Percentiles rank a stretch among this genome's conserved stretches.
These are phyloP conservation scores for Nannospalax galili DNA, from an alignment of 2,113 vertebrate genomes.

Conservation along the genomic window DNA sequence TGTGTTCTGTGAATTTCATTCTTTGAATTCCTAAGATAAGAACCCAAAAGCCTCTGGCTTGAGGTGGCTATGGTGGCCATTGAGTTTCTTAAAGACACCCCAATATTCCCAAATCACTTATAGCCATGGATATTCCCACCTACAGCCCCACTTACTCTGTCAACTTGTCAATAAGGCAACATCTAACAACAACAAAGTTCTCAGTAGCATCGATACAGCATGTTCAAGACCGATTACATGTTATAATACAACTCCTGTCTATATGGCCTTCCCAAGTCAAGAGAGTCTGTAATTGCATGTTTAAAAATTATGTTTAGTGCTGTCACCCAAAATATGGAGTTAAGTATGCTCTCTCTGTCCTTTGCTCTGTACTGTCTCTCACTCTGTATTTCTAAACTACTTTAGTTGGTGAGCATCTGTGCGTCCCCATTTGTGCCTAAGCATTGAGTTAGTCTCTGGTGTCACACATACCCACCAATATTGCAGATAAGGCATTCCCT, in stretches of 20 bases:
- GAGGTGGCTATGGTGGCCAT: too few relatives aligned
- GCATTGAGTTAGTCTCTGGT: slow-evolving; percentile 65
- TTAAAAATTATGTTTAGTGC: neutral
- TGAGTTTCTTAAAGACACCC: too few relatives aligned
- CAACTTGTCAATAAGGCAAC: neutral
- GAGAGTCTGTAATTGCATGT: neutral
- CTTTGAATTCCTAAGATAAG: too few relatives aligned
- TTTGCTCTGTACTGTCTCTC: neutral
- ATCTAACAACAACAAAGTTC: neutral
- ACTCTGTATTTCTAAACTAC: slow-evolving; percentile 39
- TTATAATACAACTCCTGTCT: neutral
- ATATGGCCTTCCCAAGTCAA: neutral
- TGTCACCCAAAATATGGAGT: neutral
- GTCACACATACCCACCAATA: slow-evolving; percentile 79
- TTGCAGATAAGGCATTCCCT: slow-evolving; percentile 68
- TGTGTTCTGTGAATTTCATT: too few relatives aligned
- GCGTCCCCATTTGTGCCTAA: slow-evolving; percentile 61
- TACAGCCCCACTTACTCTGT: neutral
- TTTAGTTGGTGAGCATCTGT: slow-evolving; percentile 36
- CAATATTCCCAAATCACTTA: neutral
- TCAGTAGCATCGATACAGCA: neutral
- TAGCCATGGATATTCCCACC: neutral
- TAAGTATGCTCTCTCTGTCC: neutral
- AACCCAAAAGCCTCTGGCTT: too few relatives aligned
- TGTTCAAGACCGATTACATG: neutral